Evolutionary conservation across 1,140 invertebrate genomes (phyloP), one percentile per base, ranked within the genome.

Genomic region (Camponotus vicinus): DNA sequence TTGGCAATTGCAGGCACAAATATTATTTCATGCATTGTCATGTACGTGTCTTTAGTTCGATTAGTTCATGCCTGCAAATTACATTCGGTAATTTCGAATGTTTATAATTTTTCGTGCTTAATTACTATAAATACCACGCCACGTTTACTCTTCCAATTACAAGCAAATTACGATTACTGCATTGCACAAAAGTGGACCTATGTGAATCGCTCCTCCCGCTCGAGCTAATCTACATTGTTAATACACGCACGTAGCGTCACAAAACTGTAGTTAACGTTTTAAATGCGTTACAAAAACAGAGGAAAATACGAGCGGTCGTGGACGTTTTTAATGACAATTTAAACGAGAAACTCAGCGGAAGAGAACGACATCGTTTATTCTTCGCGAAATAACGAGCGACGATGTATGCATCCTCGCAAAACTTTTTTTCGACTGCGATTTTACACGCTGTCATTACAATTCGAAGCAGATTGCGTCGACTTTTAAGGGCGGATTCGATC

Each of bases 171-270:
- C 69, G 57, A 73, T 83, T 75, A 75, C 55, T 52, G 69, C 69
- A 15, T 70, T 40, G 77, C 52, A 57, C 78, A 73, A 21, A 42
- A 37, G 21, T 37, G 37, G 59, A 52, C 4, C 49, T 52, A 52
- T 52, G 49, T 57, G 66, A 59, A 82, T 73, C 79, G 79, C 59
- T 73, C 5, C 42, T 64, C 67, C 27, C 66, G 78, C 69, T 18
- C 27, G 37, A 63, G 55, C 69, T 83, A 75, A 83, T 83, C 79
- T 83, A 61, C 55, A 75, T 83, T 83, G 79, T 73, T 83, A 83
- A 83, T 61, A 83, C 69, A 59, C 79, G 79, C 52, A 34, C 32
- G 18, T 42, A 40, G 63, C 49, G 21, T 80, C 32, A 37, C 55
- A 18, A 37, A 83, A 75, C 49, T 83, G n/a, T 42, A 73, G 79